Percentiles rank a stretch among this genome's conserved stretches.
phyloP scores from a whole-genome alignment of 37 sponge, comb jelly and placozoan genomes.

The Theonella swinhoei region DNA sequence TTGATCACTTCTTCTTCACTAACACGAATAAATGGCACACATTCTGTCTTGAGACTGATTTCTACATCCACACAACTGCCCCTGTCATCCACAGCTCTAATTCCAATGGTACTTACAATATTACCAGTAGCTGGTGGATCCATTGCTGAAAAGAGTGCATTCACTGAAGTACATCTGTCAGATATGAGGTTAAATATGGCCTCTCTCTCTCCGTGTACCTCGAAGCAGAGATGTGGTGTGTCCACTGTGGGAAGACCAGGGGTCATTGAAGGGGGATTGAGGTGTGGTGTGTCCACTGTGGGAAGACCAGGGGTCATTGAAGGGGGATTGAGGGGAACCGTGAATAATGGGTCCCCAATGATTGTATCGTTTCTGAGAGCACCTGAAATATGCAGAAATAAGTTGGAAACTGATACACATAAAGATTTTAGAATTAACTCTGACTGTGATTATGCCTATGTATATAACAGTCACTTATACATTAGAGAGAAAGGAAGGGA shows the following conservation, averaged over 20 bases:
- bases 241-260: background rate
- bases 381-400: background rate
- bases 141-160: constrained; percentile 44
- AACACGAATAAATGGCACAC: background rate
- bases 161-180: constrained; percentile 44
- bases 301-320: background rate
- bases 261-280: background rate
- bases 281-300: constrained; percentile 12
- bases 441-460: background rate
- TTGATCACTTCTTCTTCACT: background rate
- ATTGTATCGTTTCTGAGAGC: constrained; percentile 31
- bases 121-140: constrained; percentile 1
- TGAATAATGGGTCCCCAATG: constrained; percentile 39
- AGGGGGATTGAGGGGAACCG: constrained; percentile 22
- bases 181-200: constrained; percentile 31
- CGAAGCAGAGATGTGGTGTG: constrained; percentile 37
- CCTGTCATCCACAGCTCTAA: constrained; percentile 12
- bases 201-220: constrained; percentile 36
- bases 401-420: background rate
- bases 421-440: background rate
- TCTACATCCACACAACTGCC: constrained; percentile 11
- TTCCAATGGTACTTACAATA: constrained; percentile 30
- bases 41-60: background rate
- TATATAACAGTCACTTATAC: too few species aligned
- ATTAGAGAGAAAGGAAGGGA: background rate